Evolutionary conservation across 2,113 vertebrate genomes (phyloP), one percentile per base, ranked within the genome.

Genomic region (Uria aalge): DNA sequence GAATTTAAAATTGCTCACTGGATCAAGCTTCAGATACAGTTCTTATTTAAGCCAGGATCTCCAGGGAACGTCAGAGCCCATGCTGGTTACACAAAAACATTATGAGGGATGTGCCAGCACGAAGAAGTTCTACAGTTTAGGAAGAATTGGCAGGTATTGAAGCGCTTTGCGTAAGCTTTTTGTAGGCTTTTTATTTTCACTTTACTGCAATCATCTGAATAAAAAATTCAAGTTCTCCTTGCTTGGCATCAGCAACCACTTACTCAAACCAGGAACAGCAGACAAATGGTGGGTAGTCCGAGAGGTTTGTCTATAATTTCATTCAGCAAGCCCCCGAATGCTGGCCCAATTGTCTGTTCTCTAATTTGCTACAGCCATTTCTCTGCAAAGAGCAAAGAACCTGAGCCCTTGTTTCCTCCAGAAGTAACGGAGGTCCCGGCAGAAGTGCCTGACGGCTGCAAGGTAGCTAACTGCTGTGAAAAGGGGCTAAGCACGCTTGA

Each of bases 281-380:
- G 45, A 41, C 29, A 50, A 48, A 22, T 0, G 8, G 43, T 3
- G 38, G 62, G 30, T 2, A 57, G 56, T 4, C 30, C 0, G 11
- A 67, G 57, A 67, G 32, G 56, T 14, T 23, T 4, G 43, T 36
- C 88, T 63, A 0, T 19, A 40, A n/a, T 32, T 67, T n/a, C 80
- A 86, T 67, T n/a, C 84, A 86, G 47, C 18, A 50, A 20, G 14
- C 12, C 18, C 72, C 21, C 38, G 36, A 26, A 53, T 1, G 22
- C 38, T 10, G 16, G 19, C 72, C 73, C 36, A 27, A 26, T 0
- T 8, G n/a, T 8, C 56, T 75, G 50, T 5, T 52, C 30, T 41
- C 18, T 30, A 7, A 43, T 60, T 47, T 56, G 24, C 47, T 26
- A 45, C 40, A 45, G 62, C 34, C 5, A 0, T 38, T 71, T 48